phyloP scores from a whole-genome alignment of 1,140 invertebrate species.

The Brachionus rotundiformis region DNA sequence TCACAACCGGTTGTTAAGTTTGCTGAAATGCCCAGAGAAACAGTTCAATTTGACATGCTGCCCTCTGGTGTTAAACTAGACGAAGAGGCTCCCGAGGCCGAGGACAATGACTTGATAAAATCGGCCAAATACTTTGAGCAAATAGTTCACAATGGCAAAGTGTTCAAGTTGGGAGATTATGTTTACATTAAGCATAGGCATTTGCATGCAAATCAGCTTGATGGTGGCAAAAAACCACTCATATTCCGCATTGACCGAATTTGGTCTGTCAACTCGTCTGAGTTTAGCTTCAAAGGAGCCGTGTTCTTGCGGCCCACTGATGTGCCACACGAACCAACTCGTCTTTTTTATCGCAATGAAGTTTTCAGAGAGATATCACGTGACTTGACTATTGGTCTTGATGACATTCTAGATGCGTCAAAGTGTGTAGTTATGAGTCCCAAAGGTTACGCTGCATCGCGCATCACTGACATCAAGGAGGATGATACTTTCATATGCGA shows the following conservation, averaged over 20 bases:
- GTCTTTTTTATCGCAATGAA: conserved; percentile 92
- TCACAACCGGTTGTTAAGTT: background rate
- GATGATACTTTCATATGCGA: conserved; percentile 16
- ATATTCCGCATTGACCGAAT: conserved; percentile 20
- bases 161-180: conserved; percentile 36
- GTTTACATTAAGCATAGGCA: conserved; percentile 18
- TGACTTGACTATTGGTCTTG: background rate
- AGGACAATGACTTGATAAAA: background rate
- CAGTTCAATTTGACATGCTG: background rate
- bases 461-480: background rate
- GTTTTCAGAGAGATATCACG: conserved; percentile 68
- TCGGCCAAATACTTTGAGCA: conserved; percentile 42
- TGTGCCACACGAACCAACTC: conserved; percentile 72
- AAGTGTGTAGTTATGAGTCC: conserved; percentile 15
- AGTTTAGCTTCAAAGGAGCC: conserved; percentile 86
- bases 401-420: background rate
- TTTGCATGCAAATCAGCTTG: background rate
- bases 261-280: conserved; percentile 56
- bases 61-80: background rate
- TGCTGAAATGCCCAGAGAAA: background rate
- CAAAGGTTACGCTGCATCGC: background rate
- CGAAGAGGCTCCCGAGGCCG: background rate
- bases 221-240: background rate
- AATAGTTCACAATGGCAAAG: background rate
- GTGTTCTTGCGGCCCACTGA: conserved; percentile 86